A percentile compares a stretch with the other conserved stretches of the same genome.
Evolutionary conservation across 2,113 vertebrate genomes (phyloP).

Genomic region (Pterophyllum scalare): DNA sequence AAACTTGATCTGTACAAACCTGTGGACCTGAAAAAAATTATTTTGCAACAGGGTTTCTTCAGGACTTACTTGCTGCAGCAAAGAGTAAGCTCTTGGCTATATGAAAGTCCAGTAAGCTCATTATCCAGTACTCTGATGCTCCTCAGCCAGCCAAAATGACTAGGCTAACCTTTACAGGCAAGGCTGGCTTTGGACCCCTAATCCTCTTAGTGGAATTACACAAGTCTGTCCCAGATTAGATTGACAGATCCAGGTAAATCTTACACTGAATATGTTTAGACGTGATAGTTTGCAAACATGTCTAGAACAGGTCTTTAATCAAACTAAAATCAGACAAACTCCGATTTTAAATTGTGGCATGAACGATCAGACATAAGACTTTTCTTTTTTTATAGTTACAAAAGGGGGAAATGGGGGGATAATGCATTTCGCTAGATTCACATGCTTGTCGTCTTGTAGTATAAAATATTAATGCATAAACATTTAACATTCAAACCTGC

Average conservation of each 20-base stretch:
- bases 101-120: slow-evolving; percentile 78
- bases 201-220: slow-evolving; percentile 83
- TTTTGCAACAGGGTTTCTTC: slow-evolving; percentile 14
- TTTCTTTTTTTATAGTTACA: background rate
- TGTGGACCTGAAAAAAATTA: background rate
- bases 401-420: background rate
- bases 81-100: slow-evolving; percentile 67
- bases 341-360: background rate
- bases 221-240: slow-evolving; percentile 82
- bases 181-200: slow-evolving; percentile 76
- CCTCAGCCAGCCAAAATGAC: slow-evolving; percentile 68
- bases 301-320: background rate
- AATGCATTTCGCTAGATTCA: background rate
- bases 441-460: background rate
- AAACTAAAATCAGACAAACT: background rate
- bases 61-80: slow-evolving; percentile 58
- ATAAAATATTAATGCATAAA: background rate
- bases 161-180: slow-evolving; percentile 69
- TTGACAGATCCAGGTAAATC: slow-evolving; percentile 62
- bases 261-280: slow-evolving; percentile 38
- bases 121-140: slow-evolving; percentile 75
- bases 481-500: background rate
- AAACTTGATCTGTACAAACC: background rate
- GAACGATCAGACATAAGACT: background rate
- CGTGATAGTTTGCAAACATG: slow-evolving; percentile 43